Conservation (phyloP, 2,113 vertebrate genomes). For the Psittacula cyanocephala region DNA sequence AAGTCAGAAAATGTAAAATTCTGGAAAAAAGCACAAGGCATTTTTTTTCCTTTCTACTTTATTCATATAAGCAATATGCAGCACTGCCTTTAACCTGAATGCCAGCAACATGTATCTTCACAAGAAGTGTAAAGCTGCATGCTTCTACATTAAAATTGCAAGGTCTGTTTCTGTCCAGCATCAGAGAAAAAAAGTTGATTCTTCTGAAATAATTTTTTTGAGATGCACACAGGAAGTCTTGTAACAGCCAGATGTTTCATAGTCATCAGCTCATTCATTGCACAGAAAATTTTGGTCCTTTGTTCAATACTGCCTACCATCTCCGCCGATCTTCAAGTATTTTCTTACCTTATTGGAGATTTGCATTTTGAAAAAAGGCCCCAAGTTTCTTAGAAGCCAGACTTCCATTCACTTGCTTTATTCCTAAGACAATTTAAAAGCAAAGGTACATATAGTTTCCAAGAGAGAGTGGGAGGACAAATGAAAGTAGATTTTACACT, state of each 20-base stretch:
- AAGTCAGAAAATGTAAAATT: neutral
- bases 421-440: neutral
- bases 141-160: neutral
- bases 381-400: neutral
- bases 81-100: neutral
- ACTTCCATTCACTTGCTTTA: neutral
- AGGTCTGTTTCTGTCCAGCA: neutral
- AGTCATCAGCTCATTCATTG: neutral
- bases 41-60: neutral
- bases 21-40: neutral
- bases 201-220: neutral
- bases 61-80: neutral
- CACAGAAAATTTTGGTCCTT: neutral
- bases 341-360: neutral
- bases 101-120: neutral
- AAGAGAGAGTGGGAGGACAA: slow-evolving; percentile 24
- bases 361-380: neutral
- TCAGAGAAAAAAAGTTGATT: neutral
- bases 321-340: neutral
- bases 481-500: slow-evolving; percentile 33
- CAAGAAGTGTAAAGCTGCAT: neutral
- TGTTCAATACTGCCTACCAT: neutral
- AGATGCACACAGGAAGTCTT: neutral
- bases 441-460: neutral
- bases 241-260: neutral